Conservation (phyloP, 2,797 vertebrate species). For the Clarias platycephalus region DNA sequence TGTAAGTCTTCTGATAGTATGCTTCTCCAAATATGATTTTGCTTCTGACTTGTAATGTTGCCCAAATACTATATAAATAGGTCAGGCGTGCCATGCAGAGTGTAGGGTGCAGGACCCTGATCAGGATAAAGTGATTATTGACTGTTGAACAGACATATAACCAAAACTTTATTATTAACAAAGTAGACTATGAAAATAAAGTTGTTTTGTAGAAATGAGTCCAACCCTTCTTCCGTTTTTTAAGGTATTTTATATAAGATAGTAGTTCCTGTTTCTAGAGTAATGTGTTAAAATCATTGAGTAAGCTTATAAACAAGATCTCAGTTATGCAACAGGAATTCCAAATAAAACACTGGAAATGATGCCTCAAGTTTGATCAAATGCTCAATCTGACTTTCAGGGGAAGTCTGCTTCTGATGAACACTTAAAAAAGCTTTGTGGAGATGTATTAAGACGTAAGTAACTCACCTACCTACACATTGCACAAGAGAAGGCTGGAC, state of each 20-base stretch:
- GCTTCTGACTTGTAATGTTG: neutral
- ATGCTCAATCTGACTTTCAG: constrained; percentile 68
- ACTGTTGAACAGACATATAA: too few species aligned
- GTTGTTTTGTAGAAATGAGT: neutral
- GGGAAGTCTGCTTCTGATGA: constrained; percentile 78
- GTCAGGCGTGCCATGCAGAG: neutral
- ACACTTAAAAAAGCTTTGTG: constrained; percentile 75
- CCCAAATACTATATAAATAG: neutral
- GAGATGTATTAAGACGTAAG: constrained; percentile 75
- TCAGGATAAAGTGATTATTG: neutral
- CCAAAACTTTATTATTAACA: too few species aligned
- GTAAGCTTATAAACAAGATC: neutral
- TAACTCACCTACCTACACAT: constrained; percentile 40
- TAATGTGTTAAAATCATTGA: neutral
- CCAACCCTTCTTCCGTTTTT: neutral
- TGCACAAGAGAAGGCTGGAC: neutral
- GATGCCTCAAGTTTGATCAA: constrained; percentile 12
- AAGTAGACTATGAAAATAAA: neutral
- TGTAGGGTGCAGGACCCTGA: neutral
- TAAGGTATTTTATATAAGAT: neutral
- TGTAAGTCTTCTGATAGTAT: constrained; percentile 63
- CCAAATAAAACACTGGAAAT: neutral
- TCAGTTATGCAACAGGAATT: neutral
- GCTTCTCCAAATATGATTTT: neutral
- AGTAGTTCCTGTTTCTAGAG: neutral